Evolutionary conservation across 1,140 invertebrate genomes (phyloP), one percentile per base, ranked within the genome.

Genomic region (Drosophila tristis): DNA sequence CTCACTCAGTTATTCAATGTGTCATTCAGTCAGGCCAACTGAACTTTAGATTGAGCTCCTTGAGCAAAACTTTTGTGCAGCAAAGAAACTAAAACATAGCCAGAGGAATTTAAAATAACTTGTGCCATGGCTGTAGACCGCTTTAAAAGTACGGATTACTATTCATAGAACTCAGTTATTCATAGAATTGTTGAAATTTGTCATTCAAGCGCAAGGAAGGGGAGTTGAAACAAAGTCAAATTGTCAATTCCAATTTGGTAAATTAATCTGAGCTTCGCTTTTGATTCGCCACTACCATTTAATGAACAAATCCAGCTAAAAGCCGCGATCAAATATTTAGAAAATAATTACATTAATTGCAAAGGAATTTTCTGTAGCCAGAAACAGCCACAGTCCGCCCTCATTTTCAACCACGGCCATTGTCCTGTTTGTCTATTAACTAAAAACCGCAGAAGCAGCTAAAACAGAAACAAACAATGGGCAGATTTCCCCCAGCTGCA

Each of bases 31-130:
- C 57, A 56, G 68, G 58, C 39, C 13, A 39, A 39, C 11, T 2
- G 11, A 55, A 78, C 66, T 78, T 78, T 72, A 63, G 66, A 75
- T 72, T 78, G 31, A 58, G 72, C 71, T 75, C 29, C 29, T 72
- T 47, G 39, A 15, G 43, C 4, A 13, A 39, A 16, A 78, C 62
- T 39, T 78, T 76, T 57, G 42, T 25, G 13, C 49, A 39, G 15
- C 29, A 20, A 26, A 48, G 26, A 4, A 35, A 35, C 8, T 11
- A 53, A 44, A 47, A 62, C 71, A 59, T 65, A 66, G 61, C 62
- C 66, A 66, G 76, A 39, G 35, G 11, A 13, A 39, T 39, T 13
- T 39, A 4, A 11, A 11, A 76, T 49, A 75, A 73, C 25, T 73
- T 75, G 51, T 39, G 29, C 51, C 2, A 1, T 20, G 20, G 20